Evolutionary conservation across 2,888 invertebrate species (phyloP), one percentile per base, ranked within the genome.

Genomic region (Brenthis hecate): DNA sequence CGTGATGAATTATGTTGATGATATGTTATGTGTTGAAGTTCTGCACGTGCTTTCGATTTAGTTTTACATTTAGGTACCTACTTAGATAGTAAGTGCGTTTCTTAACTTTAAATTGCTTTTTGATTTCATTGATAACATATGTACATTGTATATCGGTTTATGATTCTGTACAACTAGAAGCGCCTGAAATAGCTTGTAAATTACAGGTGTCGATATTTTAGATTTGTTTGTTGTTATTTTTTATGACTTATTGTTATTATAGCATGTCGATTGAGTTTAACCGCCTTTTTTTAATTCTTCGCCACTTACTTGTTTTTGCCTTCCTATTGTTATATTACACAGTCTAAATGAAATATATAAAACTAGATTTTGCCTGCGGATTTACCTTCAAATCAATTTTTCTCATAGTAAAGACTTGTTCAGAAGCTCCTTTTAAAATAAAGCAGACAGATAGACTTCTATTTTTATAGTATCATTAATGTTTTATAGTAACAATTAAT

Each of bases 241-340:
- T 60, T 16, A 60, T 50, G 28, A 32, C 13, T 50, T 50, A 60
- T 32, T 32, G 16, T 60, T 60, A 60, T 60, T 50, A 60, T 50
- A 60, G 28, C 28, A 28, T 13, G 58, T 60, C n/a, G 50, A 48
- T 60, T n/a, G 60, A 60, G 28, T 50, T 50, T 50, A 60, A 60
- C 50, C 50, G 60, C 3, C n/a, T 48, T 60, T 60, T 58, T 57
- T 60, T 60, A 60, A 50, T 60, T 43, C 36, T 43, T 60, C n/a
- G 16, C 50, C 60, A 28, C 60, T 60, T 60, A 60, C 60, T 28
- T 50, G 28, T 50, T 50, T 60, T n/a, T 48, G 13, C 8, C 6
- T 60, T 60, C 11, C 60, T 13, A 60, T 60, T 60, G 60, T 60
- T 60, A 48, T 32, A 50, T n/a, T 16, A 28, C 47, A 58, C 28